Conservation (phyloP, 2,888 invertebrate genomes). For the Euzophera pinguis region DNA sequence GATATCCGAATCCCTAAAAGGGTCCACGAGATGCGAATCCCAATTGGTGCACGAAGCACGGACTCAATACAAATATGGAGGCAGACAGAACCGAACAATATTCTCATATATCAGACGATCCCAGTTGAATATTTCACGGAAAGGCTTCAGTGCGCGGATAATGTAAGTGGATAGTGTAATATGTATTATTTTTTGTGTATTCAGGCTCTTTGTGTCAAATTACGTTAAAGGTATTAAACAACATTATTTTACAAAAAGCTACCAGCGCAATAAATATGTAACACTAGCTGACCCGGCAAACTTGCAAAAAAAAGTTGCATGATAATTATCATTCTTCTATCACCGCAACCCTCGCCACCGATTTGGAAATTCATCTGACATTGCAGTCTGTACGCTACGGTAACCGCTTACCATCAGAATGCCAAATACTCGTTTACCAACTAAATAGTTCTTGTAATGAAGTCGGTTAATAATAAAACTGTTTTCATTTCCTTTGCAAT, state of each 20-base stretch:
- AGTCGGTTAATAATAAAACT: too few species aligned
- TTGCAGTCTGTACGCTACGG: too few species aligned
- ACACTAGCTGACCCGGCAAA: too few species aligned
- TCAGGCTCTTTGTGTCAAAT: background rate
- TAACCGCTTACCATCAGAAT: too few species aligned
- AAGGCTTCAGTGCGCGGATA: background rate
- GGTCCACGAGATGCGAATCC: slow-evolving; percentile 40
- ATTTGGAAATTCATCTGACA: too few species aligned
- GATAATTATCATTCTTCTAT: too few species aligned
- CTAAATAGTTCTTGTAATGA: too few species aligned
- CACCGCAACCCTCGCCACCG: too few species aligned
- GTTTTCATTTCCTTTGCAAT: too few species aligned
- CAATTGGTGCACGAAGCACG: slow-evolving; percentile 29
- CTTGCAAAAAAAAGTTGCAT: too few species aligned
- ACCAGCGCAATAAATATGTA: too few species aligned
- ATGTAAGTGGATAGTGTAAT: background rate
- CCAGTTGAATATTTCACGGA: slow-evolving; percentile 33
- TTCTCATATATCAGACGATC: slow-evolving; percentile 38
- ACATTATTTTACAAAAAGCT: background rate
- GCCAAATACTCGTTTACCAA: too few species aligned
- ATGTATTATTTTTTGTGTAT: background rate
- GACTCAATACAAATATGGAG: slow-evolving; percentile 39
- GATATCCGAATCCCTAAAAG: slow-evolving; percentile 24
- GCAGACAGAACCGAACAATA: slow-evolving; percentile 36
- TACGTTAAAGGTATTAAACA: background rate